phyloP scores from a whole-genome alignment of 2,797 vertebrate genomes.

The Urophycis tenuis region DNA sequence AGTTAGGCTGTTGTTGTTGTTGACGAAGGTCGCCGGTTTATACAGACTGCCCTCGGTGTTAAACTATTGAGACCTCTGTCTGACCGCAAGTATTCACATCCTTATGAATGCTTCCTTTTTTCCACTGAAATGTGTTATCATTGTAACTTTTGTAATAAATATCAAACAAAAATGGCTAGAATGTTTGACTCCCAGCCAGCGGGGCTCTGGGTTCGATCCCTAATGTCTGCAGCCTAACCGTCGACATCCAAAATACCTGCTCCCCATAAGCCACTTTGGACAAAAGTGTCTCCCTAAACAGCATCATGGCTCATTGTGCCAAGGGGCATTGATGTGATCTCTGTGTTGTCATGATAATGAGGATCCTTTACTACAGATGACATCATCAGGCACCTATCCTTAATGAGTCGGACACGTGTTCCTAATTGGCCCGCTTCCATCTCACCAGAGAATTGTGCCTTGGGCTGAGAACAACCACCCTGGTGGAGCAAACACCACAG shows the following conservation, averaged over 20 bases:
- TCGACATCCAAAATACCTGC: background rate
- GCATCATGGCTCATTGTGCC: background rate
- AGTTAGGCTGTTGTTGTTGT: constrained; percentile 17
- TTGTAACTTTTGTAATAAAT: background rate
- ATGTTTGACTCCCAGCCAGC: too few species aligned
- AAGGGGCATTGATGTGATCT: background rate
- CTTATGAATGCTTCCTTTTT: background rate
- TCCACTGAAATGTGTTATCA: background rate
- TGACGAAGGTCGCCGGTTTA: constrained; percentile 13
- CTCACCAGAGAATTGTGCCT: constrained; percentile 32
- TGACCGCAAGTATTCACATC: background rate
- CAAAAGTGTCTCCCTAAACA: background rate
- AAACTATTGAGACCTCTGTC: background rate
- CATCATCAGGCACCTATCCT: constrained; percentile 16
- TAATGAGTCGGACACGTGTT: constrained; percentile 32
- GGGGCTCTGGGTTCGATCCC: background rate
- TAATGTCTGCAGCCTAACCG: background rate
- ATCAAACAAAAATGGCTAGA: background rate
- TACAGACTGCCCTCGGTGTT: background rate
- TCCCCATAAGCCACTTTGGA: background rate
- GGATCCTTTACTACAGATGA: background rate
- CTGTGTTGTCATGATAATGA: constrained; percentile 3
- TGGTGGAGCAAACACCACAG: background rate
- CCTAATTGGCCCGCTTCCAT: constrained; percentile 14
- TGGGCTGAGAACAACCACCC: background rate